A percentile compares a stretch with the other conserved stretches of the same genome.
These are phyloP conservation scores for Steinernema feltiae DNA, from an alignment of 1,140 invertebrate species.

Conservation along the genomic window DNA sequence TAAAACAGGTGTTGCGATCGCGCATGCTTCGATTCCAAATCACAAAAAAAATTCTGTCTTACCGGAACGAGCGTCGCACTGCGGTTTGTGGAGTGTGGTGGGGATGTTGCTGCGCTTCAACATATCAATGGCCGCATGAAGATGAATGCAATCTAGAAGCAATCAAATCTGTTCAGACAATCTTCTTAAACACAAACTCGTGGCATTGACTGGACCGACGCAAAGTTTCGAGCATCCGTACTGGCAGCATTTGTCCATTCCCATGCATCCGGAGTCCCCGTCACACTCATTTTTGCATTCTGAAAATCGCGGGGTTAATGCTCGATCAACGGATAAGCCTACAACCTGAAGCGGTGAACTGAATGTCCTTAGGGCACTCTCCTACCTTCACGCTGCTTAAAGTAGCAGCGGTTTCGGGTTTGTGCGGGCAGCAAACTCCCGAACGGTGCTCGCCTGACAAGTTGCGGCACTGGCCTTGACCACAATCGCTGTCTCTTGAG, in stretches of 20 bases:
- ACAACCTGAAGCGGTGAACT: not conserved
- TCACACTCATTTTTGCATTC: conserved; percentile 20
- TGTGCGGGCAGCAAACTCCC: not conserved
- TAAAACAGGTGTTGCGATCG: no score
- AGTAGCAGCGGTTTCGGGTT: not conserved
- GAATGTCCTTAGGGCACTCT: conserved; percentile 10
- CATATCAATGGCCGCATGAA: conserved; percentile 27
- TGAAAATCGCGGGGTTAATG: not conserved
- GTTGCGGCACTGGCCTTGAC: not conserved
- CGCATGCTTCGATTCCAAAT: no score
- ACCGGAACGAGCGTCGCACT: conserved; percentile 37
- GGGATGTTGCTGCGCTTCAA: conserved; percentile 21
- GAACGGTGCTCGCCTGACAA: not conserved
- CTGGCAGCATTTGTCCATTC: conserved; percentile 15
- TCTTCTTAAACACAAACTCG: not conserved
- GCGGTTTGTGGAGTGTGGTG: conserved; percentile 21
- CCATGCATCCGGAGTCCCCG: conserved; percentile 7
- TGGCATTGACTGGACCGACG: conserved; percentile 8
- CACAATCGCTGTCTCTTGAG: not conserved
- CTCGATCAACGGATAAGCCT: not conserved
- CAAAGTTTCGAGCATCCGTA: conserved; percentile 19
- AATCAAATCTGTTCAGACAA: not conserved
- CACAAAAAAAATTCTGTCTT: conserved; percentile 17
- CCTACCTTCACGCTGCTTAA: not conserved
- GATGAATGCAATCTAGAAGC: conserved; percentile 37